Evolutionary conservation across 1,140 invertebrate species (phyloP), one percentile per base, ranked within the genome.

Genomic region (Cheumatopsyche charites): DNA sequence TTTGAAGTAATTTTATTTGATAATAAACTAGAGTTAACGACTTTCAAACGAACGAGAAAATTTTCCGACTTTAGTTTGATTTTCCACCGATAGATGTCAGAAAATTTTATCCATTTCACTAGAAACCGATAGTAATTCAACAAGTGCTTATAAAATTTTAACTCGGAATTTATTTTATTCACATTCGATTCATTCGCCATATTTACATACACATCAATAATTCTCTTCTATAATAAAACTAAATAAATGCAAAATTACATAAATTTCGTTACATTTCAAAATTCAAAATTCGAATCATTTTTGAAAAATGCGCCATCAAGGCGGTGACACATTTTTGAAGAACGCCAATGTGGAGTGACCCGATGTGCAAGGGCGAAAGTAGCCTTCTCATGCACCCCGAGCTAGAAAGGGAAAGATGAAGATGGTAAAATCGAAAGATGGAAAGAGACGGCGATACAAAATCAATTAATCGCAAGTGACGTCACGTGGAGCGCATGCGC

Each of bases 381-480:
- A 25, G 63, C 23, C 5, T 61, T 36, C 29, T 63, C 29, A 42
- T 80, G 78, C 78, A 79, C 78, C 75, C 76, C 76, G 82, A 78
- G 73, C 29, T 3, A 3, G 79, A 83, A 5, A 58, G 62, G 43
- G 77, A 75, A 79, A 82, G 69, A 62, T 71, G 21, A 23, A 0
- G 6, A 49, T 43, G 55, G 73, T 21, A 19, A 0, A 9, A 47
- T 5, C n/a, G 12, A 36, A 62, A 6, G 73, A n/a, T 1, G 13
- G 78, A 84, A 45, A 55, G 78, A 73, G 82, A 82, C 73, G 78
- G 78, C 71, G 69, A 79, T 75, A 78, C 82, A 85, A 85, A 85
- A 85, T 84, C 83, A 85, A 85, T 85, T 85, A 84, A 85, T 84
- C 82, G 83, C 79, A 73, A 71, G 82, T 85, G 82, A 85, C 83